phyloP scores from a whole-genome alignment of 2,113 vertebrate genomes.

The Proterorhinus semilunaris region DNA sequence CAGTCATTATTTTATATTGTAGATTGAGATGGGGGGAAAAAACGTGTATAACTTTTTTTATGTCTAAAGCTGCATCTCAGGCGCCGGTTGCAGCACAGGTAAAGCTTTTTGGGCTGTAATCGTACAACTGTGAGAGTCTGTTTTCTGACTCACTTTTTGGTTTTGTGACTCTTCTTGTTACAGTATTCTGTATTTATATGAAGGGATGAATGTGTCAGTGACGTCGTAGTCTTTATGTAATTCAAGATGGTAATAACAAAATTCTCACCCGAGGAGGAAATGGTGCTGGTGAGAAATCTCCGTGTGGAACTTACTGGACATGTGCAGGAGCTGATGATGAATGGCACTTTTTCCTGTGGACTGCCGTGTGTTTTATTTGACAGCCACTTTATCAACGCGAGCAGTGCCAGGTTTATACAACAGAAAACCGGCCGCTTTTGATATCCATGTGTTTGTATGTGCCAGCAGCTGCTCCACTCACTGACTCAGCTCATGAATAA shows the following conservation, averaged over 20 bases:
- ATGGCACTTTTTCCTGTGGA: slow-evolving; percentile 14
- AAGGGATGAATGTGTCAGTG: too few species aligned
- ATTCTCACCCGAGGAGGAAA: slow-evolving; percentile 15
- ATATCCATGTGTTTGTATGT: slow-evolving; percentile 11
- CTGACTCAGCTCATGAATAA: slow-evolving; percentile 5
- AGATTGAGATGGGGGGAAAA: too few species aligned
- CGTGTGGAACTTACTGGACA: neutral
- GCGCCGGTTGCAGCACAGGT: too few species aligned
- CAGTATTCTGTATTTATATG: too few species aligned
- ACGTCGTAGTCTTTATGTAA: neutral
- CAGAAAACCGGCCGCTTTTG: neutral
- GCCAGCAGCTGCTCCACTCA: slow-evolving; percentile 6
- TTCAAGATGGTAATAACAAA: neutral
- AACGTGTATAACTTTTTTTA: too few species aligned
- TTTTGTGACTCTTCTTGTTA: too few species aligned
- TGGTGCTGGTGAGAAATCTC: neutral
- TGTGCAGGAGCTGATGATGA: slow-evolving; percentile 3
- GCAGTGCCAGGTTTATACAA: slow-evolving; percentile 5
- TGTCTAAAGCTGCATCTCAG: too few species aligned
- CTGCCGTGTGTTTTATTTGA: slow-evolving; percentile 20
- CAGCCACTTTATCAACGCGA: slow-evolving; percentile 27
- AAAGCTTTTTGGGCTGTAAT: too few species aligned
- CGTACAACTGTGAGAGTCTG: too few species aligned
- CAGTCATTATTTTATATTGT: too few species aligned
- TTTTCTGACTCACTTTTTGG: too few species aligned